Percentiles rank a stretch among this genome's conserved stretches.
phyloP scores from a whole-genome alignment of 2,888 invertebrate species.

The Phortica magna region DNA sequence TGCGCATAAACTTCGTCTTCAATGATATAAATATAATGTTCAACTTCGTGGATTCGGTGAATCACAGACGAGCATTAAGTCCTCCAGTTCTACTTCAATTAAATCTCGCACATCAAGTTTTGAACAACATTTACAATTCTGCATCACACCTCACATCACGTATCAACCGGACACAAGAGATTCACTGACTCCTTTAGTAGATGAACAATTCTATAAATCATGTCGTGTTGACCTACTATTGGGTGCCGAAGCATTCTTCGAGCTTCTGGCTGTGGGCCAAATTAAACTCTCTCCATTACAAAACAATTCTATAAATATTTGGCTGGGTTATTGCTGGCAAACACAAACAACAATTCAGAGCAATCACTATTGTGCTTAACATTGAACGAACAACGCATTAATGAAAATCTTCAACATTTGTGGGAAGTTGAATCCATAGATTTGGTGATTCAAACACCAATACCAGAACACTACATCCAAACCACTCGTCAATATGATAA shows the following conservation, averaged over 20 bases:
- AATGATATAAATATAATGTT: neutral
- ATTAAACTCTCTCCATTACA: too few species aligned
- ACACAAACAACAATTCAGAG: too few species aligned
- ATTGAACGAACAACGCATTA: too few species aligned
- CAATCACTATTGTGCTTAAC: too few species aligned
- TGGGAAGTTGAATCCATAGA: neutral
- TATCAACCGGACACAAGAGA: neutral
- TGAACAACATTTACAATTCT: neutral
- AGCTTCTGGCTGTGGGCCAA: too few species aligned
- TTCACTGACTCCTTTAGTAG: too few species aligned
- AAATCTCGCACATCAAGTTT: neutral
- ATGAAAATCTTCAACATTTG: neutral
- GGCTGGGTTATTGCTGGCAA: too few species aligned
- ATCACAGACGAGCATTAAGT: slow-evolving; percentile 12
- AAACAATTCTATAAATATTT: too few species aligned
- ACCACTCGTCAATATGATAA: neutral
- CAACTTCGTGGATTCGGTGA: too few species aligned
- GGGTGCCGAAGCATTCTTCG: too few species aligned
- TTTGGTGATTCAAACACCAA: neutral
- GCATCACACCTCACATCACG: neutral
- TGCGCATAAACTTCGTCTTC: slow-evolving; percentile 8
- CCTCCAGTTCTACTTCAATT: neutral
- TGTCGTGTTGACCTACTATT: too few species aligned
- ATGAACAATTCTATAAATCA: too few species aligned
- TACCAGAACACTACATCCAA: neutral